These are phyloP conservation scores for Prionailurus viverrinus DNA, from an alignment of 2,113 vertebrate species.

Conservation along the genomic window DNA sequence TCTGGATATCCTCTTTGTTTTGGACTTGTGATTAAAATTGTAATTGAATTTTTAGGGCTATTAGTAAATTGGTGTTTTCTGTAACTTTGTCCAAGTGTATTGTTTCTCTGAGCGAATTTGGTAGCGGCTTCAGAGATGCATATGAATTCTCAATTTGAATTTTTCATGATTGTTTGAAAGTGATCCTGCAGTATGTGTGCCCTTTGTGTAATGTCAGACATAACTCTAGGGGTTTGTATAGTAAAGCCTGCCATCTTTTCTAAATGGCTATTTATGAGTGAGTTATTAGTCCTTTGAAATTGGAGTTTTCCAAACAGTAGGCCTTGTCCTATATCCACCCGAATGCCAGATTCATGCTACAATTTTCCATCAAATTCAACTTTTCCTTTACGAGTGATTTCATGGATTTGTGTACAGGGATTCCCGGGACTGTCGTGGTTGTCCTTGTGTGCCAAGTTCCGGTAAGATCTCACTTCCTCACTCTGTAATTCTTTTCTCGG, in stretches of 20 bases:
- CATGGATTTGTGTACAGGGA: too few species aligned
- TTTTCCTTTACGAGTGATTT: background rate
- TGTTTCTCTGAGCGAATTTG: background rate
- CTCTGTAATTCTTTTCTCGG: background rate
- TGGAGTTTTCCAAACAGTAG: background rate
- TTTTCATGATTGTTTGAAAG: slow-evolving; percentile 59
- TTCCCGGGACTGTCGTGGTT: fast-evolving
- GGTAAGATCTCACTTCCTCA: background rate
- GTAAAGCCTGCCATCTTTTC: slow-evolving; percentile 57
- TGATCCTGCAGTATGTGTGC: background rate
- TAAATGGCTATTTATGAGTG: slow-evolving; percentile 72
- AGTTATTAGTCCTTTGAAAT: slow-evolving; percentile 47
- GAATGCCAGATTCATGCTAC: background rate
- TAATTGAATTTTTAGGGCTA: slow-evolving; percentile 48
- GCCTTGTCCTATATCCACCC: background rate
- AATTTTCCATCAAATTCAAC: background rate
- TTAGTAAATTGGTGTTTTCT: slow-evolving; percentile 70
- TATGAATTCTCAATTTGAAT: slow-evolving; percentile 66
- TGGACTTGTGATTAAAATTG: slow-evolving; percentile 14
- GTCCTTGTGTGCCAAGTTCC: background rate
- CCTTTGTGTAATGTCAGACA: slow-evolving; percentile 63
- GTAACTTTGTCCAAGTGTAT: slow-evolving; percentile 38
- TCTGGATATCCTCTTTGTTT: background rate
- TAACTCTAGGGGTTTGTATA: slow-evolving; percentile 18
- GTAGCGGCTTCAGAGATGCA: slow-evolving; percentile 34